Evolutionary conservation across 2,113 vertebrate genomes (phyloP), one percentile per base, ranked within the genome.

Genomic region (Acrocephalus arundinaceus): DNA sequence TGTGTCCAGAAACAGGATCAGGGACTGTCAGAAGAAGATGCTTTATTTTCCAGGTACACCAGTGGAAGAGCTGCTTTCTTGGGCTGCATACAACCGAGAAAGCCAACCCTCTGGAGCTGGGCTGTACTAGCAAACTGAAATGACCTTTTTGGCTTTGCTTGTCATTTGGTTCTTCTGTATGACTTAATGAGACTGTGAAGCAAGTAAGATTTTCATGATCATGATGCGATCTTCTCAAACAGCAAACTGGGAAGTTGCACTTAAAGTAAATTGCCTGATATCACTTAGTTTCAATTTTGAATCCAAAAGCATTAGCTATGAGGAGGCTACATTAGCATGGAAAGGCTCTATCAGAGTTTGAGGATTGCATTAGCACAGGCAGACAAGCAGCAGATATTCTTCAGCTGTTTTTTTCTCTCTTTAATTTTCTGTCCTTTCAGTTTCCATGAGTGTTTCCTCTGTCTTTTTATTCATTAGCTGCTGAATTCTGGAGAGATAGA

Each of bases 401-500:
- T 72, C 67, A 74, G 46, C 17, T 79, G 3, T 3, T 45, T 30
- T 13, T 57, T 23, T 57, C 66, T 70, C 35, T 61, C 35, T 49
- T 63, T n/a, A 87, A 46, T 87, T 46, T 48, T 68, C 45, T 41
- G 35, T 62, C 65, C 63, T n/a, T 91, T 80, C 70, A 78, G 79
- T 78, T 78, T 93, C 75, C 46, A 41, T 7, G 18, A 31, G 43
- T 55, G 20, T 52, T 83, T 63, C 72, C 59, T 82, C 61, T 74
- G 77, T 88, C 45, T 88, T 96, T 84, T 93, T 91, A 89, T 95
- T 93, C 72, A 93, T 74, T 5, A 6, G 31, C 58, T 94, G 72
- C 74, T 58, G 65, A 76, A 63, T n/a, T 62, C 63, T 49, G 61
- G 46, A 71, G 68, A 92, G 52, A 49, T 11, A 28, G 58, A 90